Percentiles rank a stretch among this genome's conserved stretches.
Conservation (phyloP, 2,888 invertebrate species). For the Encarsia formosa region DNA sequence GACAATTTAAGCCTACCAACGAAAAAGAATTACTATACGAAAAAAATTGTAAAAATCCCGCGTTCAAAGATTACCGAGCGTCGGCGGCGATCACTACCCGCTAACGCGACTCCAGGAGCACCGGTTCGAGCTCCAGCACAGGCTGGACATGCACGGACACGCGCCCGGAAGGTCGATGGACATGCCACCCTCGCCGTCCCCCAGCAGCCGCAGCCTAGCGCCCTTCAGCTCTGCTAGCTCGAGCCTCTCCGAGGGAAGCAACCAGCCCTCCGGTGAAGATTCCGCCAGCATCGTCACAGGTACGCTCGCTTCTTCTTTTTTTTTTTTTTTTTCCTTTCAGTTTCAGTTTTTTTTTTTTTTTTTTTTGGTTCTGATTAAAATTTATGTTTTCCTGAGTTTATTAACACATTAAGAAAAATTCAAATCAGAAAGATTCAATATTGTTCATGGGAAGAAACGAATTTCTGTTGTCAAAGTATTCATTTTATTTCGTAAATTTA, state of each 20-base stretch:
- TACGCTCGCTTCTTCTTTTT: constrained; percentile 47
- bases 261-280: constrained; percentile 53
- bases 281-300: constrained; percentile 84
- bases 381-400: too few relatives aligned
- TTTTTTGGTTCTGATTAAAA: too few relatives aligned
- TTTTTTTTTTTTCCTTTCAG: neutral
- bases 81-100: constrained; percentile 45
- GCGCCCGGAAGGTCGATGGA: constrained; percentile 48
- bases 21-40: neutral
- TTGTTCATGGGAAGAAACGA: too few relatives aligned
- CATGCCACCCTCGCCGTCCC: constrained; percentile 77
- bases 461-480: too few relatives aligned
- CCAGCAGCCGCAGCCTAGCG: constrained; percentile 72
- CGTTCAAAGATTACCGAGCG: constrained; percentile 48
- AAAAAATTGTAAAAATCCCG: constrained; percentile 8
- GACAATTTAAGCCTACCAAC: constrained; percentile 47
- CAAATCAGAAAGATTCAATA: too few relatives aligned
- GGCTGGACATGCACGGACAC: constrained; percentile 39
- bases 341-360: too few relatives aligned
- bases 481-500: too few relatives aligned
- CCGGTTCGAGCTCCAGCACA: constrained; percentile 49
- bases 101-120: constrained; percentile 50
- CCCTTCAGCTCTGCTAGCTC: constrained; percentile 89
- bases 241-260: constrained; percentile 71
- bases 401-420: too few relatives aligned